Percentiles rank a stretch among this genome's conserved stretches.
phyloP scores from a whole-genome alignment of 2,797 vertebrate species.

The Neostethus bicornis region DNA sequence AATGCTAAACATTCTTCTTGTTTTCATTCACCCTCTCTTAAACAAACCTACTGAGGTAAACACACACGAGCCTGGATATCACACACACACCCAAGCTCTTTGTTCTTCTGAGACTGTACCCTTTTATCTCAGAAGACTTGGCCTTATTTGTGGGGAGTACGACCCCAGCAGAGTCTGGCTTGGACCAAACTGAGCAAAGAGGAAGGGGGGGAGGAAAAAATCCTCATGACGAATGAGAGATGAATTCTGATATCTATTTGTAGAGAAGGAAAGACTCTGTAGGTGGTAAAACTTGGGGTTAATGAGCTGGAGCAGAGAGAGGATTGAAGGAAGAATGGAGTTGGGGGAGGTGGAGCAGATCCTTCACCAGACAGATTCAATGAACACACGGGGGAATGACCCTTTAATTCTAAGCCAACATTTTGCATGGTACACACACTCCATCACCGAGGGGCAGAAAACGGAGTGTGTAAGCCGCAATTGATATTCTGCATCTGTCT shows the following conservation, averaged over 20 bases:
- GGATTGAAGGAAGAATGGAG: slow-evolving; percentile 21
- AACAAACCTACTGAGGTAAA: slow-evolving; percentile 30
- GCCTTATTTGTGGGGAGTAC: slow-evolving; percentile 62
- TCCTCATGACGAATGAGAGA: slow-evolving; percentile 55
- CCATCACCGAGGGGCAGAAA: slow-evolving; percentile 42
- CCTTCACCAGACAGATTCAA: slow-evolving; percentile 52
- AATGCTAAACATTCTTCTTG: slow-evolving; percentile 6
- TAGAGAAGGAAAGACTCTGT: slow-evolving; percentile 29
- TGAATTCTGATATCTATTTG: slow-evolving; percentile 48
- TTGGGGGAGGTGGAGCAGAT: slow-evolving; percentile 45
- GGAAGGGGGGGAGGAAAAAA: slow-evolving; percentile 28
- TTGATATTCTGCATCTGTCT: slow-evolving; percentile 70
- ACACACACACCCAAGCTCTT: slow-evolving; percentile 28
- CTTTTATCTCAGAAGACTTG: slow-evolving; percentile 63
- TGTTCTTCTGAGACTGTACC: slow-evolving; percentile 49
- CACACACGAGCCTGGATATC: slow-evolving; percentile 7
- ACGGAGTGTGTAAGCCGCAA: slow-evolving; percentile 37
- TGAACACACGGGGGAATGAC: slow-evolving; percentile 61
- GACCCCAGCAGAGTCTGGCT: slow-evolving; percentile 40
- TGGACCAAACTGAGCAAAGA: slow-evolving; percentile 34
- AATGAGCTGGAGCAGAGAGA: slow-evolving; percentile 53
- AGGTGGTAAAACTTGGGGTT: slow-evolving; percentile 48
- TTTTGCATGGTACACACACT: slow-evolving; percentile 50
- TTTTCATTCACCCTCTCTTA: background rate
- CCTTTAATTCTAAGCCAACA: slow-evolving; percentile 73